phyloP scores from a whole-genome alignment of 53 echinoderm and acorn worm genomes.

The Antedon mediterranea region DNA sequence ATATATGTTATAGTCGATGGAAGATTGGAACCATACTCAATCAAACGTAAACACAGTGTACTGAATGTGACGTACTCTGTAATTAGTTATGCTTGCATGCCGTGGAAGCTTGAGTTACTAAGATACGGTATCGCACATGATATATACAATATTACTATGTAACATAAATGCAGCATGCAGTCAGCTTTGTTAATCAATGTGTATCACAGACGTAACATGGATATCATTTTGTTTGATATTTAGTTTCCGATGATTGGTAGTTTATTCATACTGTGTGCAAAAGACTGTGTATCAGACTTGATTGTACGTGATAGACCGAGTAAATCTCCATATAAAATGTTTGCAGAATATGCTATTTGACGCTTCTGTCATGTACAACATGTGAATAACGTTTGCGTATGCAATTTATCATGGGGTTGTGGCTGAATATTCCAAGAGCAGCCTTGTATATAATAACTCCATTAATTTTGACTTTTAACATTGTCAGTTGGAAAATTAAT shows the following conservation, averaged over 20 bases:
- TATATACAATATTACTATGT: too few relatives aligned
- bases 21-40: too few relatives aligned
- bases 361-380: background rate
- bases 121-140: too few relatives aligned
- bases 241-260: background rate
- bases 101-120: too few relatives aligned
- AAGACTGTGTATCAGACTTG: background rate
- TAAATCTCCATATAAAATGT: background rate
- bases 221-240: background rate
- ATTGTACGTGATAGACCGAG: background rate
- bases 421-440: background rate
- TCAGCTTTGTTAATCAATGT: background rate
- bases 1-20: too few relatives aligned
- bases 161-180: too few relatives aligned
- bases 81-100: too few relatives aligned
- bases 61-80: too few relatives aligned
- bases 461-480: background rate
- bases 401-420: constrained; percentile 1
- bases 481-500: too few relatives aligned
- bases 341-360: background rate
- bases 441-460: background rate
- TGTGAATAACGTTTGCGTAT: background rate
- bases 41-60: too few relatives aligned
- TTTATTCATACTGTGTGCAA: background rate
- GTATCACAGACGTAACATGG: too few relatives aligned